These are phyloP conservation scores for Jacana jacana DNA, from an alignment of 2,113 vertebrate genomes.

Conservation along the genomic window DNA sequence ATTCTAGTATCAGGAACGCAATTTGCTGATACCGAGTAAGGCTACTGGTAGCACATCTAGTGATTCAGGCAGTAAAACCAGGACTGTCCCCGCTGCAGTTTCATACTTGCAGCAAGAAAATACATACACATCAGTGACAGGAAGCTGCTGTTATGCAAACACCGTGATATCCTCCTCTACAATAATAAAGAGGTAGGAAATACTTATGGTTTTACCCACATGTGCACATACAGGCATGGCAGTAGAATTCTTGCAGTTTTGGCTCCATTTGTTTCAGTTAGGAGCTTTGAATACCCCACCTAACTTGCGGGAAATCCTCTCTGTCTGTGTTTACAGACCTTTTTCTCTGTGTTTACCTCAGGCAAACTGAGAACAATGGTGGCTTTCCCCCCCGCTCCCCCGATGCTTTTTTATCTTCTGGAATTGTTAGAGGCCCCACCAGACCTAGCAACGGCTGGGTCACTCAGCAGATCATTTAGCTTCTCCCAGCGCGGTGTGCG, in stretches of 20 bases:
- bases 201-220: background rate
- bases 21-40: background rate
- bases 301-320: slow-evolving; percentile 50
- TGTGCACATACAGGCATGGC: background rate
- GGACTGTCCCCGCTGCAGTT: background rate
- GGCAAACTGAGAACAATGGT: slow-evolving; percentile 22
- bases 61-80: background rate
- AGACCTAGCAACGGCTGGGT: slow-evolving; percentile 24
- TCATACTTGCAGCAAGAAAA: background rate
- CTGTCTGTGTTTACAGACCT: slow-evolving; percentile 28
- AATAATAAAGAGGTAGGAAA: background rate
- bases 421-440: background rate
- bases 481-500: background rate
- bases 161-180: background rate
- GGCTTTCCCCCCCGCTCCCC: too few species aligned
- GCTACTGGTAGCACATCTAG: background rate
- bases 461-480: background rate
- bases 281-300: slow-evolving; percentile 21
- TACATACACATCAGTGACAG: background rate
- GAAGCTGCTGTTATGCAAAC: background rate
- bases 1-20: background rate
- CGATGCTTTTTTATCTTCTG: slow-evolving; percentile 42
- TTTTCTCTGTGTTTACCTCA: slow-evolving; percentile 18
- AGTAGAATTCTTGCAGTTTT: background rate
- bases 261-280: background rate